Base-by-base conservation (phyloP, 2,797 vertebrate species). In the Enteromius trimaculatus region DNA sequence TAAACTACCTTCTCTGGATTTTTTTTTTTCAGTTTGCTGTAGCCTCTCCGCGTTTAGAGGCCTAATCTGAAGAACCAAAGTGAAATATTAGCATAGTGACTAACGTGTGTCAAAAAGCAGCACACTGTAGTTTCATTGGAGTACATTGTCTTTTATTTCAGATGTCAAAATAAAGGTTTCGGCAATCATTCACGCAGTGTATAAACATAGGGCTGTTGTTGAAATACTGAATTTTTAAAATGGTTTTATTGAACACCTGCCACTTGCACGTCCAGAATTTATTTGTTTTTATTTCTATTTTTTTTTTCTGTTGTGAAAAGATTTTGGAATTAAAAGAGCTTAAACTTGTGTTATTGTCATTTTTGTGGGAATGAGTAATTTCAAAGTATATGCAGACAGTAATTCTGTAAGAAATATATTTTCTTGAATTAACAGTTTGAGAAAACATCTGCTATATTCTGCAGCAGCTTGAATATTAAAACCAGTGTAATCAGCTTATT, bases 21-120 rank as follows among this genome's bases (percentile, higher is more conserved):
- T 13, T 81, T 8, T 77, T 70, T 31, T 42, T 84, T 44, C 93
- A 92, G 93, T 95, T 87, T 86, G 91, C 93, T 94, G 93, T 93
- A 82, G 89, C 90, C 94, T 93, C 89, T 86, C 62, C 49, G 44
- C 76, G 90, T 88, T 90, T 91, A 92, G 92, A 92, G 92, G 88
- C 90, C 91, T 92, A 90, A 86, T 92, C 90, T 91, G 90, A 88
- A 77, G 93, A 92, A 92, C 88, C 92, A 93, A 92, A 92, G 90
- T 90, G 88, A 84, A 89, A 91, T 90, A 31, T 66, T 53, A 47
- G 80, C 44, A 90, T 93, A 65, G 66, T 55, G n/a, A 80, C 93
- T 90, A 92, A 91, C 91, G 92, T 92, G 88, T 90, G 16, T 80
- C 21, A 26, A 79, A 58, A 51, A 82, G 47, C 71, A 79, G 75